These are phyloP conservation scores for Pelodiscus sinensis DNA, from an alignment of 2,113 vertebrate species.

Conservation along the genomic window DNA sequence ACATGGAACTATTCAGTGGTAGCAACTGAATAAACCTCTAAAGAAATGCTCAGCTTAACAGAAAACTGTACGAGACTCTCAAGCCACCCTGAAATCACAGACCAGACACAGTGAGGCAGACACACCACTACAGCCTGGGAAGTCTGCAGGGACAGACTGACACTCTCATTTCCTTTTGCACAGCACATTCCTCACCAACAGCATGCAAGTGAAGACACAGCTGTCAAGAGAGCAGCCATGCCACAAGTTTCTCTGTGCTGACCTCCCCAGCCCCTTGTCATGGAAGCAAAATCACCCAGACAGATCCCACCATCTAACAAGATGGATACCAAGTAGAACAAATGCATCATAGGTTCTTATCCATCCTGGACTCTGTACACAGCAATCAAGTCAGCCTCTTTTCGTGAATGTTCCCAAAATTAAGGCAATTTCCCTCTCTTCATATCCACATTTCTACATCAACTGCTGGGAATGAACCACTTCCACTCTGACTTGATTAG, in stretches of 20 bases:
- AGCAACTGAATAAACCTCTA: not conserved
- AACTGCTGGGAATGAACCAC: no score
- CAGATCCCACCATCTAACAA: not conserved
- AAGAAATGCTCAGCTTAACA: not conserved
- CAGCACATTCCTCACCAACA: not conserved
- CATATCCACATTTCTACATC: no score
- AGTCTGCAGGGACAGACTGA: not conserved
- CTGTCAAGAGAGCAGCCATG: not conserved
- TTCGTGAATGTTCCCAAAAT: not conserved
- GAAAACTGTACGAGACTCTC: not conserved
- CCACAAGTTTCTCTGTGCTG: fast-evolving
- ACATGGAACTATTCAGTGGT: not conserved
- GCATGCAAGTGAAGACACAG: not conserved
- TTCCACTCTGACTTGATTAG: no score
- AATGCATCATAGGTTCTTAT: fast-evolving
- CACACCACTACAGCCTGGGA: fast-evolving
- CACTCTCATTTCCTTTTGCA: not conserved
- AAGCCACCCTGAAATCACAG: not conserved
- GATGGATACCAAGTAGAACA: fast-evolving
- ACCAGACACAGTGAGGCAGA: not conserved
- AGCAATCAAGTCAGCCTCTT: not conserved
- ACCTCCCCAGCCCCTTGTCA: not conserved
- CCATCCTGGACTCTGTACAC: not conserved
- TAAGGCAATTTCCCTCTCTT: no score
- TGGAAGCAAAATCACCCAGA: not conserved